Evolutionary conservation across 35 echinoderm and acorn worm species (phyloP).

Genomic region (Lytechinus variegatus): DNA sequence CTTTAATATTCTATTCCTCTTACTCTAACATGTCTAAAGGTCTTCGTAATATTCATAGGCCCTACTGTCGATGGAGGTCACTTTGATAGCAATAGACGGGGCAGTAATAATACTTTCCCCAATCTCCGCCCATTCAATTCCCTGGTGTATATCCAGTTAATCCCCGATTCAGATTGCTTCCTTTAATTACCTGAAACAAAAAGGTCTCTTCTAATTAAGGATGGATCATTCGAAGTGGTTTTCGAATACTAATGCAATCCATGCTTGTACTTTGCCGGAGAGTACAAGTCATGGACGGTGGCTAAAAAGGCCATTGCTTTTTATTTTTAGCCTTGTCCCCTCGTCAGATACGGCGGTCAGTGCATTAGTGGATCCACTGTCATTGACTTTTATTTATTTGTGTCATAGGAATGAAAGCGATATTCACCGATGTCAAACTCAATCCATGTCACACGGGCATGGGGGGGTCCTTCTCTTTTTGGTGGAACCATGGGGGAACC

Average conservation of each 20-base stretch:
- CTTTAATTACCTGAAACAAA: conserved; percentile 20
- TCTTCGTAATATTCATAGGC: too few relatives aligned
- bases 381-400: neutral
- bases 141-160: neutral
- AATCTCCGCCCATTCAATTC: neutral
- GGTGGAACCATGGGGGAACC: too few relatives aligned
- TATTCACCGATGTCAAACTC: neutral
- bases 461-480: too few relatives aligned
- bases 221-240: neutral
- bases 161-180: neutral
- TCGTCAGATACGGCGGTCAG: neutral
- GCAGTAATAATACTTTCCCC: neutral
- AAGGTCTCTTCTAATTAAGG: neutral
- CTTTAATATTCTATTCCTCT: too few relatives aligned
- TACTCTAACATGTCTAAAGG: too few relatives aligned
- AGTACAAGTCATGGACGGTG: neutral
- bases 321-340: neutral
- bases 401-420: neutral
- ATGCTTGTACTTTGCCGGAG: neutral
- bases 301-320: neutral
- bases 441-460: neutral
- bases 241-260: neutral
- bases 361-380: neutral
- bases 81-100: neutral
- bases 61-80: neutral